A percentile compares a stretch with the other conserved stretches of the same genome.
Evolutionary conservation across 64 coral and sea anemone genomes (phyloP).

Genomic region (Anthopleura sola): DNA sequence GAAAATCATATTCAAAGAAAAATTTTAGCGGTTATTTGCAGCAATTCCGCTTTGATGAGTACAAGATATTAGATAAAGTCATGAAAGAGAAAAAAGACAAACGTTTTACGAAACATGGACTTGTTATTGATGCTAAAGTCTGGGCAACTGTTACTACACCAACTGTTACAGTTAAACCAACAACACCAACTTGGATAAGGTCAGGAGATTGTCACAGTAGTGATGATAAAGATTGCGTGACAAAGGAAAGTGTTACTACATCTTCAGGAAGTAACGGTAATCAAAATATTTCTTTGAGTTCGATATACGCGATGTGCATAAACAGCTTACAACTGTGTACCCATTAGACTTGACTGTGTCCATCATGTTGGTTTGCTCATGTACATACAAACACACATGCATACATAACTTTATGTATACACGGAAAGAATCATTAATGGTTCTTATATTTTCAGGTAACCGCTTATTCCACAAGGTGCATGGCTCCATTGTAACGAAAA

Average conservation of each 20-base stretch:
- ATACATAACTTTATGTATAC: too few species aligned
- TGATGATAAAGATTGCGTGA: conserved; percentile 45
- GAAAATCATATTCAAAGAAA: conserved; percentile 25
- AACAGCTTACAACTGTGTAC: too few species aligned
- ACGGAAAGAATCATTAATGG: too few species aligned
- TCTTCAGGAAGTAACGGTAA: neutral
- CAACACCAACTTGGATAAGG: neutral
- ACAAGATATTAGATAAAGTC: conserved; percentile 29
- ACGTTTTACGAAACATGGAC: conserved; percentile 42
- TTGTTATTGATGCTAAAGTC: conserved; percentile 26
- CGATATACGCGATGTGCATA: too few species aligned
- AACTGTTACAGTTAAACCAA: neutral
- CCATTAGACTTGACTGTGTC: too few species aligned
- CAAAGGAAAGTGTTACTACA: neutral
- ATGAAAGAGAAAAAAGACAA: conserved; percentile 22
- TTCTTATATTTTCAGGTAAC: too few species aligned
- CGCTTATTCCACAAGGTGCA: too few species aligned
- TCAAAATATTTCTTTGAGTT: neutral
- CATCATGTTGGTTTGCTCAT: too few species aligned
- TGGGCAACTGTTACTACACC: neutral
- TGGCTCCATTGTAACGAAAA: too few species aligned
- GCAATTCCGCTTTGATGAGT: conserved; percentile 42
- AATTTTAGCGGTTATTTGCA: conserved; percentile 48
- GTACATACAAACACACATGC: too few species aligned
- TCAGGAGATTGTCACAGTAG: conserved; percentile 14